phyloP scores from a whole-genome alignment of 2,113 vertebrate species.

The Chionis minor region DNA sequence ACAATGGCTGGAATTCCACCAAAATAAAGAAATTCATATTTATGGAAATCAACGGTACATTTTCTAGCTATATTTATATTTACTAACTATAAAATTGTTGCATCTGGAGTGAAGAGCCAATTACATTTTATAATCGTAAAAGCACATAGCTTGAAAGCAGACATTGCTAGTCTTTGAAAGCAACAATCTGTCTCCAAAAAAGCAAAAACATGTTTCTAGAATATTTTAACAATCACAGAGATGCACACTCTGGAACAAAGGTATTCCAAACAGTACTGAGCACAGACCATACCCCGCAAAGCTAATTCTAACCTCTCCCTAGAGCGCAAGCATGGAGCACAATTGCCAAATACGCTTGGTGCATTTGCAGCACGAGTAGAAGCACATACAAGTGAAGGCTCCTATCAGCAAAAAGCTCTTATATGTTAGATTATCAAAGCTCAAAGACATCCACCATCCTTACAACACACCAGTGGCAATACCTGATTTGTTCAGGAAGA shows the following conservation, averaged over 20 bases:
- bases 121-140: background rate
- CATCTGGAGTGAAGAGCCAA: background rate
- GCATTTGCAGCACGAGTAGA: background rate
- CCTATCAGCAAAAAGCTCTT: background rate
- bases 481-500: background rate
- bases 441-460: background rate
- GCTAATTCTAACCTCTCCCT: background rate
- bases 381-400: background rate
- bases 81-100: background rate
- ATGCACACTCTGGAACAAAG: background rate
- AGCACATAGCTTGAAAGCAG: background rate
- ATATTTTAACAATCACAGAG: background rate
- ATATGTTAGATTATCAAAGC: background rate
- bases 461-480: background rate
- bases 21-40: background rate
- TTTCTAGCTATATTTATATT: background rate
- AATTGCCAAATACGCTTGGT: rapidly evolving
- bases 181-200: background rate
- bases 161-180: background rate
- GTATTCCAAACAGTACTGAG: background rate
- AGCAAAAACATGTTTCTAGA: background rate
- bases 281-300: background rate
- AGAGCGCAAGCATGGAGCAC: background rate
- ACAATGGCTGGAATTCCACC: background rate
- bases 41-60: background rate